These are phyloP conservation scores for Myotis lucifugus DNA, from an alignment of 2,113 vertebrate genomes.

Conservation along the genomic window DNA sequence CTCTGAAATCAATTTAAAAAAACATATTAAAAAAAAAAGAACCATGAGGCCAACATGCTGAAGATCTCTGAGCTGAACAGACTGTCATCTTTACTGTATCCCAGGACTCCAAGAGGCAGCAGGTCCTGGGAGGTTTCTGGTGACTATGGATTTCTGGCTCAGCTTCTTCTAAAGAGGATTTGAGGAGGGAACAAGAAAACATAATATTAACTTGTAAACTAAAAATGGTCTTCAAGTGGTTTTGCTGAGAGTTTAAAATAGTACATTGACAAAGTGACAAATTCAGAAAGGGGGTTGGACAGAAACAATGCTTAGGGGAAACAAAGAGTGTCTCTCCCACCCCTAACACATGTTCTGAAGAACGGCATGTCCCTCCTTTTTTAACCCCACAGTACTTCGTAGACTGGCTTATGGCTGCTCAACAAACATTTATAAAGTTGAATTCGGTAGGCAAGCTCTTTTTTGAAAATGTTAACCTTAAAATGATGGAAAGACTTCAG, in stretches of 20 bases:
- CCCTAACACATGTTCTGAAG: not conserved
- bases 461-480: not conserved
- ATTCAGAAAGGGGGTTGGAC: not conserved
- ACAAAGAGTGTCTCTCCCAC: not conserved
- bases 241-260: not conserved
- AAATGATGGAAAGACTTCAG: not conserved
- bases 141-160: not conserved
- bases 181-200: not conserved
- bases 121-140: not conserved
- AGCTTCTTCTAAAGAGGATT: constrained; percentile 16
- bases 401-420: not conserved
- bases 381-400: not conserved
- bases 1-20: too few relatives aligned
- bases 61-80: not conserved
- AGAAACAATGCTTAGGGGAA: not conserved
- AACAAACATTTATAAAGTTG: not conserved
- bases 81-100: not conserved
- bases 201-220: not conserved
- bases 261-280: not conserved
- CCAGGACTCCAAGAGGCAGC: not conserved
- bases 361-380: not conserved
- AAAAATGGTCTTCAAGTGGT: not conserved
- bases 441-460: not conserved
- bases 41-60: not conserved
- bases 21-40: too few relatives aligned